Percentiles rank a stretch among this genome's conserved stretches.
phyloP scores from a whole-genome alignment of 2,113 vertebrate genomes.

The Eulacestoma nigropectus region DNA sequence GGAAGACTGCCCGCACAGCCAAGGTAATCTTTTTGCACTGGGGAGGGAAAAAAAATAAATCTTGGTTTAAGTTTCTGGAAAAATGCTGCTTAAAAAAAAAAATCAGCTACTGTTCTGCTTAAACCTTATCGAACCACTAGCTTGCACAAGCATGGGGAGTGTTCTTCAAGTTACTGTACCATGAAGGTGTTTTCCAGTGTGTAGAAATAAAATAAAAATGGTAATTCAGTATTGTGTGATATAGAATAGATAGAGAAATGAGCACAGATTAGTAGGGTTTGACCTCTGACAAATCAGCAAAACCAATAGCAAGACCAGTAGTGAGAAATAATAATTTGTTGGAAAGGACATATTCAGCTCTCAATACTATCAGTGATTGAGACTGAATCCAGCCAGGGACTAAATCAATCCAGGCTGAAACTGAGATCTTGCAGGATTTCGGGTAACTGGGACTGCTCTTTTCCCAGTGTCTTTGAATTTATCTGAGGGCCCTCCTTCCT shows the following conservation, averaged over 20 bases:
- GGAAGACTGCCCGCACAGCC: constrained; percentile 90
- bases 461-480: background rate
- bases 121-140: background rate
- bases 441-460: background rate
- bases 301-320: background rate
- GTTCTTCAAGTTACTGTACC: background rate
- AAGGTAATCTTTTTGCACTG: constrained; percentile 66
- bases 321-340: background rate
- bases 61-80: background rate
- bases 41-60: rapidly evolving
- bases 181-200: rapidly evolving
- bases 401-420: background rate
- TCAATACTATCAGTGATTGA: background rate
- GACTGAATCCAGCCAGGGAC: background rate
- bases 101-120: background rate
- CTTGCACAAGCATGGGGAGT: rapidly evolving
- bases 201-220: background rate
- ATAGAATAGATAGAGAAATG: rapidly evolving
- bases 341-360: background rate
- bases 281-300: background rate
- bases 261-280: background rate
- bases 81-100: background rate
- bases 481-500: background rate
- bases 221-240: rapidly evolving
- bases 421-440: background rate